phyloP scores from a whole-genome alignment of 2,797 vertebrate species.

The Sebastes paucispinis region DNA sequence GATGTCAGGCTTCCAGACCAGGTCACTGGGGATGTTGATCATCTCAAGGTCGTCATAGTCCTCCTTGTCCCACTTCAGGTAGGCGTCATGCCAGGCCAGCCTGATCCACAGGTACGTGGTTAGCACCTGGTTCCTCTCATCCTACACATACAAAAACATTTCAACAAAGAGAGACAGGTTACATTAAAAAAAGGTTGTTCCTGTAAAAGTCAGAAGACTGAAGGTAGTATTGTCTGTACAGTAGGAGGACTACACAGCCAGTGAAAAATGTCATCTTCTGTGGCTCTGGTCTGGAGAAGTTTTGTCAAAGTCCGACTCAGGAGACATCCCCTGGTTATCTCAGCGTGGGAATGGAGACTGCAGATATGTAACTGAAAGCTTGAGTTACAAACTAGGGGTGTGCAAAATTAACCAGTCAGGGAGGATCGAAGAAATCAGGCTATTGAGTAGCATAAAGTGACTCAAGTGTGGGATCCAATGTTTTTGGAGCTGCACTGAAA shows the following conservation, averaged over 20 bases:
- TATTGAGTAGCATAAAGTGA: not conserved
- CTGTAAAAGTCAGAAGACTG: not conserved
- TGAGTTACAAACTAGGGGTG: not conserved
- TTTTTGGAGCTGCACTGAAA: not conserved
- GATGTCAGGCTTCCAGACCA: constrained; percentile 98
- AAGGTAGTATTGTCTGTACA: too few species aligned
- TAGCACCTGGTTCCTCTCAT: constrained; percentile 96
- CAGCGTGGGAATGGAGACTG: not conserved
- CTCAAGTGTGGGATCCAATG: not conserved
- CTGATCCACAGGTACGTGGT: constrained; percentile 97
- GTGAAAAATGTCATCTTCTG: not conserved
- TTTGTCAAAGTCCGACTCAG: not conserved
- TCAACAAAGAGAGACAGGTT: not conserved
- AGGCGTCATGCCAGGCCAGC: constrained; percentile 92
- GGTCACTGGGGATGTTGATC: constrained; percentile 93
- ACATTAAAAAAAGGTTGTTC: not conserved
- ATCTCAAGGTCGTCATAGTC: constrained; percentile 95
- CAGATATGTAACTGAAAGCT: not conserved
- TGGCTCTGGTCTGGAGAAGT: not conserved
- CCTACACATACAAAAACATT: constrained; percentile 76
- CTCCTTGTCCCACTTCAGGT: constrained; percentile 93
- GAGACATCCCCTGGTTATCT: not conserved
- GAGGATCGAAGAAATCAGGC: not conserved
- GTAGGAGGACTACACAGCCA: too few species aligned
- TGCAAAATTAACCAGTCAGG: too few species aligned